Evolutionary conservation across 2,888 invertebrate genomes (phyloP).

Genomic region (Candidula unifasciata): DNA sequence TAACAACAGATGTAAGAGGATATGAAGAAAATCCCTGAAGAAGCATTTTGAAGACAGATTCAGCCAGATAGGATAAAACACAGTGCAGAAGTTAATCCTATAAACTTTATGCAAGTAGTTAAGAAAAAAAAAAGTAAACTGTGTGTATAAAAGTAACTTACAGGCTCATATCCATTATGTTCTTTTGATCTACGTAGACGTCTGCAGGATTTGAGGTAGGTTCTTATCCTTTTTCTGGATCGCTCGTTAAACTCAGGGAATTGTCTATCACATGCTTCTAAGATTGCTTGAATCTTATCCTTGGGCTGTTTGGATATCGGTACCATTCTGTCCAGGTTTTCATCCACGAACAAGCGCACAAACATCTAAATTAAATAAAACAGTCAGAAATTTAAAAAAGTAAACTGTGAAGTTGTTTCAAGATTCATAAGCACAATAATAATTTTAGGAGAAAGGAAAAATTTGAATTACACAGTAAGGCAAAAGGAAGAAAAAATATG

Average conservation of each 20-base stretch:
- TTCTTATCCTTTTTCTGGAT: constrained; percentile 94
- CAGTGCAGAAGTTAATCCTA: too few relatives aligned
- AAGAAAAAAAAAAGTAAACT: background rate
- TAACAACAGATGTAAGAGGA: too few relatives aligned
- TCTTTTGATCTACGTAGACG: constrained; percentile 95
- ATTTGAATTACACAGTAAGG: too few relatives aligned
- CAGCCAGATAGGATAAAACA: too few relatives aligned
- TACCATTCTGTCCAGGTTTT: constrained; percentile 96
- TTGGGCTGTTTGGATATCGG: constrained; percentile 98
- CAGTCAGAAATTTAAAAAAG: background rate
- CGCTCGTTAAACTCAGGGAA: constrained; percentile 97
- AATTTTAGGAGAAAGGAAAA: too few relatives aligned
- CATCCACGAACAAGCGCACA: constrained; percentile 96
- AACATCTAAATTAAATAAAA: constrained; percentile 86
- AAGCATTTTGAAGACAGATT: too few relatives aligned
- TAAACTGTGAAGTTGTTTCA: background rate
- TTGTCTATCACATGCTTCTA: constrained; percentile 96
- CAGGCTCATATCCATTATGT: constrained; percentile 89
- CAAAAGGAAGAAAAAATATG: too few relatives aligned
- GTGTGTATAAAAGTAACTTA: constrained; percentile 80
- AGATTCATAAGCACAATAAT: too few relatives aligned
- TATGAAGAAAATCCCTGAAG: too few relatives aligned
- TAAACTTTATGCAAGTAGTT: too few relatives aligned
- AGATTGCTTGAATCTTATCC: constrained; percentile 97
- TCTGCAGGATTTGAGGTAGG: constrained; percentile 95